Percentiles rank a stretch among this genome's conserved stretches.
Evolutionary conservation across 1,140 invertebrate genomes (phyloP).

Genomic region (Diabrotica undecimpunctata): DNA sequence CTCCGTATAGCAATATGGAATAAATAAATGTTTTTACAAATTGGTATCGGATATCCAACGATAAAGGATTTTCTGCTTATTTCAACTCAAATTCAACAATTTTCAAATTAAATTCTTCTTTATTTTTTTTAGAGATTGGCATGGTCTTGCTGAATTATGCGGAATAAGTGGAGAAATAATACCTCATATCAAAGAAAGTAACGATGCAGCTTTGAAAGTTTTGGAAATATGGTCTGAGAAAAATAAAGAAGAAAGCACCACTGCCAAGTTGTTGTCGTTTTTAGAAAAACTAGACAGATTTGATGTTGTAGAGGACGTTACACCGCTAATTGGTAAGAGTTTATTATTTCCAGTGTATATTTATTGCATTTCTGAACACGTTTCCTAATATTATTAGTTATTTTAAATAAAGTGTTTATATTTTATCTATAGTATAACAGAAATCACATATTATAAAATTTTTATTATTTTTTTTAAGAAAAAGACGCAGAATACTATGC

Average conservation of each 20-base stretch:
- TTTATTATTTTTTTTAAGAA: conserved; percentile 29
- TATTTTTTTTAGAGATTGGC: conserved; percentile 59
- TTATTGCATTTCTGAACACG: not conserved
- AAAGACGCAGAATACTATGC: conserved; percentile 34
- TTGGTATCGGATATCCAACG: too few relatives aligned
- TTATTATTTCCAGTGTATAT: conserved; percentile 8
- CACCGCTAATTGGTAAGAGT: conserved; percentile 54
- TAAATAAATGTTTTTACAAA: too few relatives aligned
- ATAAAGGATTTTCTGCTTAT: too few relatives aligned
- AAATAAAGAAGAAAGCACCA: conserved; percentile 44
- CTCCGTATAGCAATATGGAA: too few relatives aligned
- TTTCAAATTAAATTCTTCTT: too few relatives aligned
- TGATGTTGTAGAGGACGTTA: conserved; percentile 62
- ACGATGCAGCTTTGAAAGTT: conserved; percentile 54
- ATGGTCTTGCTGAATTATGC: conserved; percentile 58
- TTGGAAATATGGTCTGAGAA: conserved; percentile 51
- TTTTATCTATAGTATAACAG: too few relatives aligned
- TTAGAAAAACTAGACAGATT: conserved; percentile 61
- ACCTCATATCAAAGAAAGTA: conserved; percentile 47
- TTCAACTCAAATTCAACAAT: too few relatives aligned
- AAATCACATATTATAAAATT: too few relatives aligned
- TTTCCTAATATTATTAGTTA: conserved; percentile 3
- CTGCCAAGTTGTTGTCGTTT: conserved; percentile 52
- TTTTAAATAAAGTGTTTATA: too few relatives aligned
- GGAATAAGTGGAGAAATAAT: conserved; percentile 50